These are phyloP conservation scores for Diachasmimorpha longicaudata DNA, from an alignment of 1,140 invertebrate species.

Conservation along the genomic window DNA sequence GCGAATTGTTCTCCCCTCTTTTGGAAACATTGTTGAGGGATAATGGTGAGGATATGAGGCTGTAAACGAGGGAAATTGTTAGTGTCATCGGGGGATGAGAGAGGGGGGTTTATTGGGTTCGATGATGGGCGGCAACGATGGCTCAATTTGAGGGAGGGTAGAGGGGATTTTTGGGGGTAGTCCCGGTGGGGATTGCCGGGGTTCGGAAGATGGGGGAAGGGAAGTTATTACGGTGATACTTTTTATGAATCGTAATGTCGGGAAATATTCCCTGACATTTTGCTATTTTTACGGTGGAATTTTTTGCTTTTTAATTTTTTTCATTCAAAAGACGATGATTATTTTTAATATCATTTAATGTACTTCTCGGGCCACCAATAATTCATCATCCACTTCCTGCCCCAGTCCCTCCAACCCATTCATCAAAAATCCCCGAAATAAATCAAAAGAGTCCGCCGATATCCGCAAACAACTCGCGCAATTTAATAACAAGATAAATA, in stretches of 20 bases:
- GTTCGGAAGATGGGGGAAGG: background rate
- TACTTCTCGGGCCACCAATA: too few species aligned
- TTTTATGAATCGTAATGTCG: too few species aligned
- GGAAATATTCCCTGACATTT: too few species aligned
- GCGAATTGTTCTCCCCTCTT: background rate
- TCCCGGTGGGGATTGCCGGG: background rate
- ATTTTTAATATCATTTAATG: too few species aligned
- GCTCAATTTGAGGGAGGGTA: background rate
- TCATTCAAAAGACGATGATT: too few species aligned
- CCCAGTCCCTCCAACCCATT: too few species aligned
- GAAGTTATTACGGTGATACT: too few species aligned
- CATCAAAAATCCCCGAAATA: too few species aligned
- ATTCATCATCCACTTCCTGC: too few species aligned
- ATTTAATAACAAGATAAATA: background rate
- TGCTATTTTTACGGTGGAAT: too few species aligned
- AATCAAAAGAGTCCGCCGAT: background rate
- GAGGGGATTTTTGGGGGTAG: background rate
- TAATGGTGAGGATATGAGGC: background rate
- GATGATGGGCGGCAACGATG: conserved; percentile 4
- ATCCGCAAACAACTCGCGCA: background rate
- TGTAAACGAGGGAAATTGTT: background rate
- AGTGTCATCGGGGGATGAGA: background rate
- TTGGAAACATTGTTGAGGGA: background rate
- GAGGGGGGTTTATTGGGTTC: background rate
- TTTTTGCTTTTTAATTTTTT: too few species aligned